Base-by-base conservation (phyloP, 2,797 vertebrate species). In the Acanthurus tractus region DNA sequence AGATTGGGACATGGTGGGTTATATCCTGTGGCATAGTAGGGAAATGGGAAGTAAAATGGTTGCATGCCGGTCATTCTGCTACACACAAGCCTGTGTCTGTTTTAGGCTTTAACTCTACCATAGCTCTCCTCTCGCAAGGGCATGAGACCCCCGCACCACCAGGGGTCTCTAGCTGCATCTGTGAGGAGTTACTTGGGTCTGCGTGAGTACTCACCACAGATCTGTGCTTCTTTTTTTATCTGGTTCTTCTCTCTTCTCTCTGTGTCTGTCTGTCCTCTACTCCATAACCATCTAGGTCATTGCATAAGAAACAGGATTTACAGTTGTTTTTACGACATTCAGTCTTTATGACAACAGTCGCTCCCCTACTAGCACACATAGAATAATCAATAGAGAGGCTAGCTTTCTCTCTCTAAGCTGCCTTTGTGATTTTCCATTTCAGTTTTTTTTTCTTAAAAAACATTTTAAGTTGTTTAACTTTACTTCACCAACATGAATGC, bases 41-140 rank as follows among this genome's bases (percentile, higher is more conserved):
- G 63, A 68, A 66, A 59, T 75, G 74, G 84, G 72, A 64, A 76
- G 50, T 78, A 15, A 77, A 85, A 71, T 85, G 83, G 86, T 84
- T 92, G 84, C 87, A 90, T 98, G 97, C 96, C 95, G 96, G 96
- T 97, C 95, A 95, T 95, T 97, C 95, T 97, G 97, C 97, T 97
- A 97, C 96, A 98, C 97, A 98, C 97, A 94, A 97, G 97, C 96
- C 96, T 97, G 97, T 98, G 97, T 98, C 96, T 98, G 96, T 98
- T 99, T 97, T 97, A 98, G 93, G 97, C 97, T 95, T 97, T 96
- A 97, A 97, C 96, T 97, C 89, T 87, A 88, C 89, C 66, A 95
- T 98, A 97, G 96, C 96, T 97, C 97, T 96, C 96, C 96, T 96
- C 96, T 94, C 95, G 96, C 91, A 96, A 96, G 96, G 97, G 96